Percentiles rank a stretch among this genome's conserved stretches.
phyloP scores from a whole-genome alignment of 2,113 vertebrate genomes.

The Drymodes brunneopygia region DNA sequence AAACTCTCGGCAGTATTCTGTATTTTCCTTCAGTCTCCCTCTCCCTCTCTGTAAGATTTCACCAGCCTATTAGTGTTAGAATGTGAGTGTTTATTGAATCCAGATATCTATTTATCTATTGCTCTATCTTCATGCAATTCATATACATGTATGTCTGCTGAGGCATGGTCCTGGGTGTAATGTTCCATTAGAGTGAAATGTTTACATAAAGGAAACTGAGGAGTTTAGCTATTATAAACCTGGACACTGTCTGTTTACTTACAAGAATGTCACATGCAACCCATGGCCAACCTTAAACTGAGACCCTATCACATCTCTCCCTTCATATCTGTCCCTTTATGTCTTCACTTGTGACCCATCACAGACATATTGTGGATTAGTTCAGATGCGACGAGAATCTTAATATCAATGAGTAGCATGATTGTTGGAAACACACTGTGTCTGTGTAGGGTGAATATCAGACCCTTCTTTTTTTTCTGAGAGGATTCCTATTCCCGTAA shows the following conservation, averaged over 20 bases:
- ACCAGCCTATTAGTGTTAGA: conserved; percentile 54
- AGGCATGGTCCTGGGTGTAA: conserved; percentile 40
- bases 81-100: conserved; percentile 61
- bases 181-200: conserved; percentile 69
- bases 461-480: not conserved
- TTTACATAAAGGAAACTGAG: conserved; percentile 59
- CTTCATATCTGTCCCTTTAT: not conserved
- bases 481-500: not conserved
- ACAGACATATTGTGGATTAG: not conserved
- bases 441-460: not conserved
- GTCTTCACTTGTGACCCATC: not conserved
- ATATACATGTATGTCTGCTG: conserved; percentile 15
- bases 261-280: conserved; percentile 32
- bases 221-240: conserved; percentile 68
- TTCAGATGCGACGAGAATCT: not conserved
- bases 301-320: not conserved
- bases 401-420: fast-evolving
- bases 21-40: conserved; percentile 11
- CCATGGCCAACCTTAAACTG: not conserved
- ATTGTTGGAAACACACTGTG: not conserved
- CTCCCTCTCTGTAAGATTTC: conserved; percentile 41
- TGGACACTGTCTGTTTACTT: conserved; percentile 69
- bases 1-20: not conserved
- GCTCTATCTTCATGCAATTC: conserved; percentile 48
- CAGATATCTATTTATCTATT: conserved; percentile 69